Evolutionary conservation across 2,888 invertebrate genomes (phyloP), one percentile per base, ranked within the genome.

Genomic region (Agrilus mali): DNA sequence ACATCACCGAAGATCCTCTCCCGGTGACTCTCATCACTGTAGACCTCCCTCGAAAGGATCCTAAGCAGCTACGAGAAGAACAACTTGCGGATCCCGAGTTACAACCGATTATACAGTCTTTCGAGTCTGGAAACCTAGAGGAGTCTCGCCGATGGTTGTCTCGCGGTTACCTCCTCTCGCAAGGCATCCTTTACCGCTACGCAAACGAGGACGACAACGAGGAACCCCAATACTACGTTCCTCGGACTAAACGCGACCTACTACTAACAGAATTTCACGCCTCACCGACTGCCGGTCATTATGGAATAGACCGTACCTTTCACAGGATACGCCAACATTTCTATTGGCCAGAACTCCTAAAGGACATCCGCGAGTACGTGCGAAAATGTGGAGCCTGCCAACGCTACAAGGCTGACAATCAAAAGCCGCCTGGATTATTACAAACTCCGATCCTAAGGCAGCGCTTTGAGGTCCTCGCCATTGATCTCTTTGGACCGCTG

Each of bases 351-450:
- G 20, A 7, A 20, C 20, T 20, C 20, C 5, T 20, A 5, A 20
- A 20, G 6, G 20, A 20, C 20, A 20, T 20, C 20, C 6, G 4
- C 7, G 20, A 20, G 6, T 20, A 20, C 6, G 20, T 20, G 4
- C 17, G 17, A 17, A 17, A 17, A 17, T 17, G 17, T 17, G 17
- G 17, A 4, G 17, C 17, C 17, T 64, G 60, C 42, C 60, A 60
- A 39, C 20, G 52, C 4, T 61, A 60, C 37, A 62, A 61, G 45
- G 47, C 53, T 1, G 46, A 32, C 0, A 61, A 63, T 34, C 40
- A 49, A 4, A 62, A 60, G 38, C 62, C 63, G 1, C 52, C 58
- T 0, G 61, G 60, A 0, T 36, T 61, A 2, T 34, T 62, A 0
- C 56, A 58, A 22, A 60, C 60, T 0, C 51, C 58, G 0, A 41